These are phyloP conservation scores for Diceros bicornis DNA, from an alignment of 2,797 vertebrate species.

Conservation along the genomic window DNA sequence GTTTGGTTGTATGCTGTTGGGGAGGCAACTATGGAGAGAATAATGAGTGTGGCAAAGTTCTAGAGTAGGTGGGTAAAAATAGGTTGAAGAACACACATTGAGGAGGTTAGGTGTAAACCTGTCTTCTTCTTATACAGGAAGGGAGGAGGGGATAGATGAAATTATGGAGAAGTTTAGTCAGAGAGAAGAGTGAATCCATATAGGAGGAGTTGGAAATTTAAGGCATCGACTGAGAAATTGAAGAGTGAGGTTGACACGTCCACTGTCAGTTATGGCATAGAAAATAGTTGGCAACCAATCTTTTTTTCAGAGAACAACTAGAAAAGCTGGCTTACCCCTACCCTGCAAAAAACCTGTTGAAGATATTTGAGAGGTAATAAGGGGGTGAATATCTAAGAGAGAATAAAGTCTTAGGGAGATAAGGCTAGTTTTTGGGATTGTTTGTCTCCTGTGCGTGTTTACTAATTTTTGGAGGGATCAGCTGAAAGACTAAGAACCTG, in stretches of 20 bases:
- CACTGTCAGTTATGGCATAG: not conserved
- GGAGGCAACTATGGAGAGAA: not conserved
- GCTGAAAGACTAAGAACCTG: not conserved
- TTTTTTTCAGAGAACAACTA: not conserved
- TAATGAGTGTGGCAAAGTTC: not conserved
- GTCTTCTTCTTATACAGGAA: not conserved
- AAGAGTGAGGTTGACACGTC: not conserved
- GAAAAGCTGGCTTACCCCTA: not conserved
- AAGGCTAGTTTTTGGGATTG: not conserved
- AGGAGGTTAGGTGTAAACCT: not conserved
- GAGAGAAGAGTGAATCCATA: not conserved
- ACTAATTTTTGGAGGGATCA: not conserved
- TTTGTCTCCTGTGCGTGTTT: not conserved
- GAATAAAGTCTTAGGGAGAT: not conserved
- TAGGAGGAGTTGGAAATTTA: not conserved
- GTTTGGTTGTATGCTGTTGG: not conserved
- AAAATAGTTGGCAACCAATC: conserved; percentile 9
- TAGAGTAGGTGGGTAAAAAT: not conserved
- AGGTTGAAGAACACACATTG: not conserved
- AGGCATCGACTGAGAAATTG: not conserved
- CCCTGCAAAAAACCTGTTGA: not conserved
- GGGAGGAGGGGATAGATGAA: not conserved
- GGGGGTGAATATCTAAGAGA: not conserved
- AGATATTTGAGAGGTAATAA: not conserved
- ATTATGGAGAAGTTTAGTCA: not conserved